Evolutionary conservation across 2,797 vertebrate species (phyloP).

Genomic region (Harpia harpyja): DNA sequence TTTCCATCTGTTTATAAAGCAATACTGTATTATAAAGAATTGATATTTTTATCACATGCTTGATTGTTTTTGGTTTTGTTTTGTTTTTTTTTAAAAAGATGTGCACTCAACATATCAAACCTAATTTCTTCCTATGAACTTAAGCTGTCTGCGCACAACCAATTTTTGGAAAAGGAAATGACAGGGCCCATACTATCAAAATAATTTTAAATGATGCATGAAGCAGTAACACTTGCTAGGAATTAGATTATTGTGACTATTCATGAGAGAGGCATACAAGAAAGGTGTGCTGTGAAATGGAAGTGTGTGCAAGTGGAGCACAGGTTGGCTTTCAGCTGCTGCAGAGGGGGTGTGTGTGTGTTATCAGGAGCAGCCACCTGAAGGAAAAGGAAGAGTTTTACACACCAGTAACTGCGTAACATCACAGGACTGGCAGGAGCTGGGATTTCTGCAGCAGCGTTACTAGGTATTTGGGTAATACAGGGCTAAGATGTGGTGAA

Average conservation of each 20-base stretch:
- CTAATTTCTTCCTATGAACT: slow-evolving; percentile 77
- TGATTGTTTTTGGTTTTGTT: slow-evolving; percentile 59
- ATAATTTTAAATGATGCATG: background rate
- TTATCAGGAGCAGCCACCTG: background rate
- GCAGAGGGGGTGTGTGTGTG: background rate
- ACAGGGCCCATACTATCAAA: slow-evolving; percentile 58
- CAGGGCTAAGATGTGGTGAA: background rate
- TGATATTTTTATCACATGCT: slow-evolving; percentile 77
- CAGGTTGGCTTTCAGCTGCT: background rate
- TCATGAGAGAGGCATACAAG: background rate
- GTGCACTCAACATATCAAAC: slow-evolving; percentile 79
- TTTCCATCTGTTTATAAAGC: slow-evolving; percentile 81
- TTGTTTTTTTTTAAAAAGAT: slow-evolving; percentile 62
- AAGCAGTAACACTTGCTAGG: slow-evolving; percentile 25
- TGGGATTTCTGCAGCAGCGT: background rate
- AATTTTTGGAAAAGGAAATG: slow-evolving; percentile 44
- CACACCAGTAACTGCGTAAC: background rate
- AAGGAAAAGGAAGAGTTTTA: background rate
- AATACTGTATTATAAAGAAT: slow-evolving; percentile 86
- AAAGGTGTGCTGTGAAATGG: slow-evolving; percentile 11
- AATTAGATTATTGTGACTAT: background rate
- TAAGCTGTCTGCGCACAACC: slow-evolving; percentile 80
- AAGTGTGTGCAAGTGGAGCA: background rate
- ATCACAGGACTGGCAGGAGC: background rate
- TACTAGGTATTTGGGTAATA: background rate